These are phyloP conservation scores for Protophormia terraenovae DNA, from an alignment of 2,888 invertebrate genomes.

Conservation along the genomic window DNA sequence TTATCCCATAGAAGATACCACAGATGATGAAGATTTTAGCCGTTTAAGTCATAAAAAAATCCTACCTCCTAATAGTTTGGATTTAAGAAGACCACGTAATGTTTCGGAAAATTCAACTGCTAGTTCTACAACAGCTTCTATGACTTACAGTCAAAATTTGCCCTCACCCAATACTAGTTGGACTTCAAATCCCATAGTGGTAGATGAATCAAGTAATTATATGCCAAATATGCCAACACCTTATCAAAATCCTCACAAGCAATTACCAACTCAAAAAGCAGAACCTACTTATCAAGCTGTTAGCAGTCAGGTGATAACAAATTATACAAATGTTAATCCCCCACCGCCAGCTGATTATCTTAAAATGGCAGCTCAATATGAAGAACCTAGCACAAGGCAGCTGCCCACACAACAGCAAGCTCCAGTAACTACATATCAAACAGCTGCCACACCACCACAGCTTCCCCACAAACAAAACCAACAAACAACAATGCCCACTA, in stretches of 20 bases:
- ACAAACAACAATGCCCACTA: neutral
- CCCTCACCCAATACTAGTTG: slow-evolving; percentile 73
- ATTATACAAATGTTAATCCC: neutral
- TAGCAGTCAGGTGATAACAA: slow-evolving; percentile 2
- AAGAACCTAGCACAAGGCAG: slow-evolving; percentile 28
- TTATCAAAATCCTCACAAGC: neutral
- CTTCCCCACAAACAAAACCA: neutral
- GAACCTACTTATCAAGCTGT: neutral
- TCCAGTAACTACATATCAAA: neutral
- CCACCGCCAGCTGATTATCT: neutral
- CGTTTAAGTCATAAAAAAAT: neutral
- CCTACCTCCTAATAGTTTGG: slow-evolving; percentile 48
- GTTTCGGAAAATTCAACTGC: slow-evolving; percentile 74
- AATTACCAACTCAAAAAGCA: neutral
- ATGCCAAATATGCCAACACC: slow-evolving; percentile 14
- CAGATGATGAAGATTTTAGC: slow-evolving; percentile 70
- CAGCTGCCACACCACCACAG: neutral
- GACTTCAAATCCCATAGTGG: slow-evolving; percentile 75
- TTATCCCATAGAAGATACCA: slow-evolving; percentile 75
- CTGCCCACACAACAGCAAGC: neutral
- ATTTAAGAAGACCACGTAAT: slow-evolving; percentile 71
- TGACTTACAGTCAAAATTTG: slow-evolving; percentile 70
- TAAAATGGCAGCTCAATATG: neutral
- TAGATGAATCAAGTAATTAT: slow-evolving; percentile 28
- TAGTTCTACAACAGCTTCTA: slow-evolving; percentile 69